A percentile compares a stretch with the other conserved stretches of the same genome.
Conservation (phyloP, 2,888 invertebrate genomes). For the Geotrupes spiniger region DNA sequence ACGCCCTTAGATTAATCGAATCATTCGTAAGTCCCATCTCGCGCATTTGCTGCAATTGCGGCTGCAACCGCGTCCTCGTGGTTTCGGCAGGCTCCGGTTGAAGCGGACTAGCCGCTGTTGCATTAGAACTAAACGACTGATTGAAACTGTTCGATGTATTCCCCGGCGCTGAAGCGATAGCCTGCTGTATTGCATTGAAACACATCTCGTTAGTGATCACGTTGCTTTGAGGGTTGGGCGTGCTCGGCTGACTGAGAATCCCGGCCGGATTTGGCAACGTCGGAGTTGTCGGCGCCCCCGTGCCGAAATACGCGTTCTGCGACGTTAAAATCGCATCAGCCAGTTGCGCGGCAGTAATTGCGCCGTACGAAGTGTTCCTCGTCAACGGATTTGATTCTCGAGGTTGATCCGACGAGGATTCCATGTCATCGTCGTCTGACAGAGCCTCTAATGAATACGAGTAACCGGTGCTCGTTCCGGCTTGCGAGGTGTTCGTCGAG, state of each 20-base stretch:
- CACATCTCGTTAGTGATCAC: slow-evolving; percentile 75
- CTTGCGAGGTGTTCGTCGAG: slow-evolving; percentile 54
- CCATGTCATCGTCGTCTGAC: slow-evolving; percentile 57
- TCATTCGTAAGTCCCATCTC: slow-evolving; percentile 90
- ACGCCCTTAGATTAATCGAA: slow-evolving; percentile 77
- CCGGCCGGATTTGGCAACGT: slow-evolving; percentile 25
- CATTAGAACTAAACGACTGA: slow-evolving; percentile 5
- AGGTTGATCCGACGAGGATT: slow-evolving; percentile 46
- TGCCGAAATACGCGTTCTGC: slow-evolving; percentile 16
- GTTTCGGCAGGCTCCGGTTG: slow-evolving; percentile 36
- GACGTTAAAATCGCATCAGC: slow-evolving; percentile 70
- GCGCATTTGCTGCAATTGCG: slow-evolving; percentile 75
- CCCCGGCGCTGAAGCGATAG: slow-evolving; percentile 50
- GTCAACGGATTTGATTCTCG: slow-evolving; percentile 40
- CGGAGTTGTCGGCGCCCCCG: slow-evolving; percentile 8
- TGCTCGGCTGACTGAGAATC: slow-evolving; percentile 27
- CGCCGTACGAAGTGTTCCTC: slow-evolving; percentile 45
- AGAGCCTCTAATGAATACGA: slow-evolving; percentile 55
- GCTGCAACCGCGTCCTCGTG: slow-evolving; percentile 47
- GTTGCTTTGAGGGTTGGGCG: slow-evolving; percentile 41
- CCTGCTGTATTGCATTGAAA: slow-evolving; percentile 73
- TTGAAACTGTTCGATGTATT: slow-evolving; percentile 26
- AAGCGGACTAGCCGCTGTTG: slow-evolving; percentile 4
- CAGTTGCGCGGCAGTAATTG: slow-evolving; percentile 72
- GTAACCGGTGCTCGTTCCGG: slow-evolving; percentile 52